Base-by-base conservation (phyloP, 2,113 vertebrate genomes). In the Leuciscus idus region DNA sequence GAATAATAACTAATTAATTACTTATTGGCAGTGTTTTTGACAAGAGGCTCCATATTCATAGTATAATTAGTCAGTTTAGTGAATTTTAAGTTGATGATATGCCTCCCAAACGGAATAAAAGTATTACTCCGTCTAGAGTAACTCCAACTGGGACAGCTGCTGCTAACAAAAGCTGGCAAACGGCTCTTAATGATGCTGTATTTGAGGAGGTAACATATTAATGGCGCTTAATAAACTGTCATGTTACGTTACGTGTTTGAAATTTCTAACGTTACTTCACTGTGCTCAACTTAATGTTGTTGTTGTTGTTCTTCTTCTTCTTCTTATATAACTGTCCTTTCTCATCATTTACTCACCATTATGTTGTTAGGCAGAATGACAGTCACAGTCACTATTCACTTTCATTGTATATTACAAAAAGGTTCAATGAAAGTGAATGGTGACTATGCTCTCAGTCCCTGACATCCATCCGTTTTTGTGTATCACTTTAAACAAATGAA, bases 181-280 rank as follows among this genome's bases (percentile, higher is more conserved):
- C 39, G 2, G 72, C 70, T 19, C 89, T 90, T 43, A 57, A 2
- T 62, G 52, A 55, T 26, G 82, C 81, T 10, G 28, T 39, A 19
- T 75, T 90, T 43, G 68, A 90, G 2, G 87, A 90, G 87, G 89
- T 90, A 78, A 28, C 5, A 28, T 30, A 21, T 13, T 8, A 23
- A 30, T 23, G 13, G 33, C 36, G 30, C 33, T 28, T 11, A 28
- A 28, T 26, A 76, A 10, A 50, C 17, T 30, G 12, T 55, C 48
- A 12, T n/a, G 21, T 43, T 62, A 62, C 36, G 26, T 26, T 26
- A 2, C 30, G 52, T 57, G 11, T 57, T 57, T 57, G 52, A 21
- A 19, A 57, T 57, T 21, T 5, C 2, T 55, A 43, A 43, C 43
- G 43, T 43, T 43, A 15, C 50, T 50, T 50, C 4, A 50, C 2